Conservation (phyloP, 2,888 invertebrate genomes). For the Thereva nobilitata region DNA sequence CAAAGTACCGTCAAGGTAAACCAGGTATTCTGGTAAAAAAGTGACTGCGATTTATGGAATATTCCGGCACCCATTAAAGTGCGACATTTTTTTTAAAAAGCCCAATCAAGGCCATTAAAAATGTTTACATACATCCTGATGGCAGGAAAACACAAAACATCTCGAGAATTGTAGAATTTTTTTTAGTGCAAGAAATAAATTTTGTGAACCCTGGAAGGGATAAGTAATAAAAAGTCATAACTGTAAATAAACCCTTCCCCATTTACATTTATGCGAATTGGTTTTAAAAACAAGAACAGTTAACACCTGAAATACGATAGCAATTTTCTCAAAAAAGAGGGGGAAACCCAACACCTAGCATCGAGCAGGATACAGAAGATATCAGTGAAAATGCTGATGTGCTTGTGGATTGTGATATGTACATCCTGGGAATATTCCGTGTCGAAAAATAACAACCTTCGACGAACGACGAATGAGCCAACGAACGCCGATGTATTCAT, state of each 20-base stretch:
- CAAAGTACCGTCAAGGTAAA: no score
- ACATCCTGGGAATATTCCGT: slow-evolving; percentile 32
- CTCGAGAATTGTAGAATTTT: no score
- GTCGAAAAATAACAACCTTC: slow-evolving; percentile 37
- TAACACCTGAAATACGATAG: slow-evolving; percentile 44
- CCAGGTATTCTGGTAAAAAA: no score
- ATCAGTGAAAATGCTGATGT: background rate
- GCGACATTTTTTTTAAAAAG: no score
- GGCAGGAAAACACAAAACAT: no score
- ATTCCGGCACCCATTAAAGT: no score
- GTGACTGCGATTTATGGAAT: no score
- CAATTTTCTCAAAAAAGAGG: slow-evolving; percentile 39
- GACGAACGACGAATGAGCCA: slow-evolving; percentile 37
- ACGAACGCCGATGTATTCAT: slow-evolving; percentile 23
- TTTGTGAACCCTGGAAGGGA: background rate
- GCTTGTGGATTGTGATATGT: slow-evolving; percentile 14
- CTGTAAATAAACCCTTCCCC: slow-evolving; percentile 38
- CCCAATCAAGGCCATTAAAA: no score
- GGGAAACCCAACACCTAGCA: slow-evolving; percentile 8
- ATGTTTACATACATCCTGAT: no score
- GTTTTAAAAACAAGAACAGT: slow-evolving; percentile 43
- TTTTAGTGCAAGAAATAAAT: no score
- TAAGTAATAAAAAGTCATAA: slow-evolving; percentile 40
- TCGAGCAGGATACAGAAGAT: background rate
- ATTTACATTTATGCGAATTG: slow-evolving; percentile 42